phyloP scores from a whole-genome alignment of 2,797 vertebrate genomes.

The Martes flavigula region DNA sequence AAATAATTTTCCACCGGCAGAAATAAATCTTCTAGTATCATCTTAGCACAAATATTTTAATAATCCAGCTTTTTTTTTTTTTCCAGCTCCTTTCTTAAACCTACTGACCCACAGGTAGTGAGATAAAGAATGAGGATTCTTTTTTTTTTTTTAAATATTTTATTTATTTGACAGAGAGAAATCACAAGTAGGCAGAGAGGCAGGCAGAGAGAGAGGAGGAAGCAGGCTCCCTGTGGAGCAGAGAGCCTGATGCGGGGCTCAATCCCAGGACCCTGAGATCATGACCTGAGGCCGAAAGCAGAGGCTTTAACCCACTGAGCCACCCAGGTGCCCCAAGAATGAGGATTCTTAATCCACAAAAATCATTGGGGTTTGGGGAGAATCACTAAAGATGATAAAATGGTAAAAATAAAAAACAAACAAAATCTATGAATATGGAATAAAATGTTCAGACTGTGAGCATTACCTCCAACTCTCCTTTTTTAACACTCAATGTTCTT shows the following conservation, averaged over 20 bases:
- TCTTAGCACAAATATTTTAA: not conserved
- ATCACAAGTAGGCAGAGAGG: no score
- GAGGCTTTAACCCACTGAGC: no score
- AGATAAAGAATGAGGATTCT: not conserved
- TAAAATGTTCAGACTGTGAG: not conserved
- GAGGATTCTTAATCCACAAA: not conserved
- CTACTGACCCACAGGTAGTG: not conserved
- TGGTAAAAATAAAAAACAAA: not conserved
- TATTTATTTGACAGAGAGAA: no score
- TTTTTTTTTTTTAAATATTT: no score
- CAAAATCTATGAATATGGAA: not conserved
- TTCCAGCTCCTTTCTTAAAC: not conserved
- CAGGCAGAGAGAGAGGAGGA: no score
- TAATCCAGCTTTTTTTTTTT: not conserved
- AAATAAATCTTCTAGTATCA: not conserved
- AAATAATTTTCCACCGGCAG: not conserved
- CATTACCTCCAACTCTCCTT: not conserved
- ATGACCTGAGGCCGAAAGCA: no score
- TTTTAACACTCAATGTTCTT: not conserved
- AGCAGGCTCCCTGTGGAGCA: no score
- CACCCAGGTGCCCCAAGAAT: no score
- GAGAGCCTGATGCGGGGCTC: no score
- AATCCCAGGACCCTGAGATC: no score
- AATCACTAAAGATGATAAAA: conserved; percentile 15
- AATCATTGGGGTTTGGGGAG: not conserved